These are phyloP conservation scores for Mycteria americana DNA, from an alignment of 2,797 vertebrate species.

Conservation along the genomic window DNA sequence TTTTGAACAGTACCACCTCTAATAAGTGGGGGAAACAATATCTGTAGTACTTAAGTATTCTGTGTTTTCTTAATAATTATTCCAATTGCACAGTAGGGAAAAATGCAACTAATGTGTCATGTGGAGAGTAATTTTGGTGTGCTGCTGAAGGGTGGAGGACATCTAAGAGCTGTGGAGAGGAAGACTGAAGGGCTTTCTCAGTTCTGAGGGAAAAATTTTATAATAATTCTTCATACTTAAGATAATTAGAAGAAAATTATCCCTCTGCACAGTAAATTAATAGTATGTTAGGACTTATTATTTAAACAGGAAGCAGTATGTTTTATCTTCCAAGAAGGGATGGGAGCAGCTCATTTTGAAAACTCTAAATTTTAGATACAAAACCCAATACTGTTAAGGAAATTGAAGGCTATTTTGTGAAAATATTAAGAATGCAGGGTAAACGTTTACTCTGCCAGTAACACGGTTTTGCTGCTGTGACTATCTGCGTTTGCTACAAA, in stretches of 20 bases:
- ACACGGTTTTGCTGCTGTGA: not conserved
- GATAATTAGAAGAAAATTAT: not conserved
- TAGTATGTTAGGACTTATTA: not conserved
- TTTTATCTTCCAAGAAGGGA: not conserved
- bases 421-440: not conserved
- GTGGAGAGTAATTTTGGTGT: not conserved
- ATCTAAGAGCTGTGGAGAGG: not conserved
- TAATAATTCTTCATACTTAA: not conserved
- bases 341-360: not conserved
- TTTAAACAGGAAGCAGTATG: not conserved
- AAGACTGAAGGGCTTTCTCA: not conserved
- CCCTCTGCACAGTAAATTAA: not conserved
- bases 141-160: not conserved
- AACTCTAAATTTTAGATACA: not conserved
- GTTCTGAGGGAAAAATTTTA: not conserved
- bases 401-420: not conserved
- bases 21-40: not conserved
- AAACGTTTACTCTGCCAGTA: not conserved
- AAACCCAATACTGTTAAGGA: not conserved
- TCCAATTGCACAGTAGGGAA: not conserved
- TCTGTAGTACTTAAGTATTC: not conserved
- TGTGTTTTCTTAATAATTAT: not conserved
- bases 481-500: not conserved
- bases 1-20: not conserved
- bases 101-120: not conserved